Conservation (phyloP, 1,140 invertebrate species). For the Calephelis nemesis region DNA sequence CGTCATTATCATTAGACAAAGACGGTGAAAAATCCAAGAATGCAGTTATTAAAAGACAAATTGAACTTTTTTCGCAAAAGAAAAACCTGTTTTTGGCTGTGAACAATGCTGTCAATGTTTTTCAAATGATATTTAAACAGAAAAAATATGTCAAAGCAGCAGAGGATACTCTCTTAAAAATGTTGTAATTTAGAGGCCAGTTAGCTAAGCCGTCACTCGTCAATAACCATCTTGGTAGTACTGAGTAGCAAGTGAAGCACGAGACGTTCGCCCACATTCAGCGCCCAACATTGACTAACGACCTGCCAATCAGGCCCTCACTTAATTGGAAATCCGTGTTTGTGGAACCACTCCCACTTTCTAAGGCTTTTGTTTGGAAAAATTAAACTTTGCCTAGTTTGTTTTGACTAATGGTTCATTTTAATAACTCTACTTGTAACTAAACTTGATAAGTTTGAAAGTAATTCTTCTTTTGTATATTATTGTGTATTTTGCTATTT, state of each 20-base stretch:
- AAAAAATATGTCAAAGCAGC: not conserved
- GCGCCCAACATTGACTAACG: constrained; percentile 64
- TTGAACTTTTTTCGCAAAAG: too few relatives aligned
- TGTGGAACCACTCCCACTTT: constrained; percentile 59
- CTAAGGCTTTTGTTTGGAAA: constrained; percentile 70
- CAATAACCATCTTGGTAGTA: constrained; percentile 36
- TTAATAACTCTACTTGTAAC: constrained; percentile 3
- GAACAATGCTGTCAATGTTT: too few relatives aligned
- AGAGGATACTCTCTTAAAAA: not conserved
- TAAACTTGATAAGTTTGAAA: too few relatives aligned
- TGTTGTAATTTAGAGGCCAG: constrained; percentile 6
- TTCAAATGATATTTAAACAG: too few relatives aligned
- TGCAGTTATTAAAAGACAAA: too few relatives aligned
- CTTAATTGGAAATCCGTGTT: constrained; percentile 78
- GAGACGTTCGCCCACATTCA: constrained; percentile 47
- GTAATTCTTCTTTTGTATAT: too few relatives aligned
- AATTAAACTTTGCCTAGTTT: constrained; percentile 59
- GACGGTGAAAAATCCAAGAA: too few relatives aligned
- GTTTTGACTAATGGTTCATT: constrained; percentile 33
- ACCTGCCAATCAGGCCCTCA: constrained; percentile 73
- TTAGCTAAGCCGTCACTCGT: constrained; percentile 42
- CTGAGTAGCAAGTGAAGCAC: constrained; percentile 36
- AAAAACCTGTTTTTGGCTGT: too few relatives aligned
- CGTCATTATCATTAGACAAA: too few relatives aligned
- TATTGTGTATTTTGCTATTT: too few relatives aligned